phyloP scores from a whole-genome alignment of 1,140 invertebrate species.

The Drosophila pseudoobscura region DNA sequence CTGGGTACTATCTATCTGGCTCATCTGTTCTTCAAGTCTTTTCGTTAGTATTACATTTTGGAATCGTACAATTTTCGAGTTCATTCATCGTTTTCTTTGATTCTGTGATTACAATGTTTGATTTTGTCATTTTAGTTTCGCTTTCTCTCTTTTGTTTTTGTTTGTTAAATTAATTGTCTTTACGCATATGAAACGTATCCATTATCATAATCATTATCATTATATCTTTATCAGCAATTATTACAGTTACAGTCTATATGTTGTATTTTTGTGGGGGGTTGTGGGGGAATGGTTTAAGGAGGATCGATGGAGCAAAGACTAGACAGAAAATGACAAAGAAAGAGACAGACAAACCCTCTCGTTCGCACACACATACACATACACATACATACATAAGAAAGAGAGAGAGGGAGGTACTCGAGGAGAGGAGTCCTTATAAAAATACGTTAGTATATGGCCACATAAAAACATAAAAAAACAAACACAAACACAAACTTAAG shows the following conservation, averaged over 20 bases:
- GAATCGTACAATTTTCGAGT: conserved; percentile 50
- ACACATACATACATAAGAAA: background rate
- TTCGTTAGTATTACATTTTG: conserved; percentile 70
- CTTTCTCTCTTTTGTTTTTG: background rate
- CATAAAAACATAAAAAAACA: conserved; percentile 32
- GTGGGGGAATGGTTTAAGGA: background rate
- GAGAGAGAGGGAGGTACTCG: conserved; percentile 3
- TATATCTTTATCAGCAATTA: conserved; percentile 18
- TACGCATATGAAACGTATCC: conserved; percentile 25
- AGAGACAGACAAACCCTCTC: conserved; percentile 16
- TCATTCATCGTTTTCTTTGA: conserved; percentile 35
- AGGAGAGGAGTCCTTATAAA: background rate
- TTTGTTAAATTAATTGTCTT: conserved; percentile 40
- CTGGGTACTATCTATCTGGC: background rate
- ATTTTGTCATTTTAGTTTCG: conserved; percentile 25
- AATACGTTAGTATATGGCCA: conserved; percentile 59
- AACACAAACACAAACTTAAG: conserved; percentile 27
- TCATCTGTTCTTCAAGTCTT: conserved; percentile 60
- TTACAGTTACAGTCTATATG: conserved; percentile 63
- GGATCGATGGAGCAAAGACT: conserved; percentile 49
- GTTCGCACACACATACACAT: conserved; percentile 9
- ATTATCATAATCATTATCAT: background rate
- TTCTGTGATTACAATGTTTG: conserved; percentile 41
- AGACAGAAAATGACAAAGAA: conserved; percentile 43
- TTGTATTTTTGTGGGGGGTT: conserved; percentile 2